These are phyloP conservation scores for Clarias magur DNA, from an alignment of 2,113 vertebrate genomes.

Conservation along the genomic window DNA sequence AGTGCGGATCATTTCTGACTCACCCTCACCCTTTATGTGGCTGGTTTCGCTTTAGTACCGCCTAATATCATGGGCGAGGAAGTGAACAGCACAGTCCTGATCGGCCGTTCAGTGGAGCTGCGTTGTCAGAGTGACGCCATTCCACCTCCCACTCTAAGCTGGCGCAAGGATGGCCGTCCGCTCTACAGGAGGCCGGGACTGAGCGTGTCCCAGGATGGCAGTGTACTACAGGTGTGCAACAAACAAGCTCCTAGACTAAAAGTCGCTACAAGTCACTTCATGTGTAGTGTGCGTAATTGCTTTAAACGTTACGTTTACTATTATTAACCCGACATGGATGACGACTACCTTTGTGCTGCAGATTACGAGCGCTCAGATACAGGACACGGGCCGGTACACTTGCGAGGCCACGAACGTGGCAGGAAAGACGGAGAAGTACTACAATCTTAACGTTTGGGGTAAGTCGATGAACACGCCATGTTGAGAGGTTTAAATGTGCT, in stretches of 20 bases:
- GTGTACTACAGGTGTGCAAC: conserved; percentile 80
- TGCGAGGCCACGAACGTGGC: conserved; percentile 93
- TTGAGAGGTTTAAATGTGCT: not conserved
- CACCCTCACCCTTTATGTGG: not conserved
- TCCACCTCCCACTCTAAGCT: conserved; percentile 80
- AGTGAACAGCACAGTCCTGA: conserved; percentile 83
- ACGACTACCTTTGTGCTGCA: conserved; percentile 52
- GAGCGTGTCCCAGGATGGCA: conserved; percentile 78
- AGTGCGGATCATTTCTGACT: too few species aligned
- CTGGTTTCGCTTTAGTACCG: conserved; percentile 76
- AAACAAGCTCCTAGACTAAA: not conserved
- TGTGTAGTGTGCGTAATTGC: not conserved
- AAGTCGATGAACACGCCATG: conserved; percentile 57
- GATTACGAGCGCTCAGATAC: conserved; percentile 84
- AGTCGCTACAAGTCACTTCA: not conserved
- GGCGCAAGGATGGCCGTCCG: conserved; percentile 85
- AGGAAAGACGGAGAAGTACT: conserved; percentile 94
- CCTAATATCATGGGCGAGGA: conserved; percentile 94
- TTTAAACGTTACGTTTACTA: too few species aligned
- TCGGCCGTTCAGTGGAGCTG: conserved; percentile 78
- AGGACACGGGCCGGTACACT: conserved; percentile 90
- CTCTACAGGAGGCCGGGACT: conserved; percentile 84
- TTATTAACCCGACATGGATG: not conserved
- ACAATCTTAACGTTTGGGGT: conserved; percentile 96
- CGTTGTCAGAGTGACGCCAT: conserved; percentile 84